A percentile compares a stretch with the other conserved stretches of the same genome.
phyloP scores from a whole-genome alignment of 1,140 invertebrate genomes.

The Cydia pomonella region DNA sequence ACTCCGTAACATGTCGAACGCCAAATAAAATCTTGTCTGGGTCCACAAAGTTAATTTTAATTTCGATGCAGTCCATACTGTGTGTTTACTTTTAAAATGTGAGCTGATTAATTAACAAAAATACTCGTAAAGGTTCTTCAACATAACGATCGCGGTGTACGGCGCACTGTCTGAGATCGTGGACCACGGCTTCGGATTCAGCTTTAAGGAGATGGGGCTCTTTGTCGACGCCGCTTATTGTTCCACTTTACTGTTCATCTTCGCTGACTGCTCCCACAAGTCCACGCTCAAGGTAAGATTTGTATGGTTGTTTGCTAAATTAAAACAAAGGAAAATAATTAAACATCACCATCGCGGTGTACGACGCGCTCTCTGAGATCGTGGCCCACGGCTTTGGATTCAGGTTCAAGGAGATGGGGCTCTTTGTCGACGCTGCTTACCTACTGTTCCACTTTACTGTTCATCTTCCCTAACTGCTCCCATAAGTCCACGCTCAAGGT shows the following conservation, averaged over 20 bases:
- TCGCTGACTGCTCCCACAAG: slow-evolving; percentile 83
- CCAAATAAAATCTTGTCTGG: too few relatives aligned
- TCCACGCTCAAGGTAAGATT: slow-evolving; percentile 78
- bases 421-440: slow-evolving; percentile 82
- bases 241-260: slow-evolving; percentile 80
- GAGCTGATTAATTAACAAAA: background rate
- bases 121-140: slow-evolving; percentile 68
- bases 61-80: too few relatives aligned
- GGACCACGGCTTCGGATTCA: slow-evolving; percentile 82
- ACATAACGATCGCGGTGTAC: slow-evolving; percentile 81
- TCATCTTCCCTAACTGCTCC: too few relatives aligned
- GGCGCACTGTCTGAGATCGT: slow-evolving; percentile 83
- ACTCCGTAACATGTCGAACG: too few relatives aligned
- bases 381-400: slow-evolving; percentile 82
- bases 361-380: slow-evolving; percentile 82
- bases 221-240: slow-evolving; percentile 83
- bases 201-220: slow-evolving; percentile 83
- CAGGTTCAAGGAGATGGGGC: slow-evolving; percentile 83
- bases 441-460: too few relatives aligned
- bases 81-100: background rate
- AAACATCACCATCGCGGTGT: too few relatives aligned
- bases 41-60: too few relatives aligned
- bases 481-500: too few relatives aligned
- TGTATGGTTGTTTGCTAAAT: too few relatives aligned
- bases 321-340: too few relatives aligned